Evolutionary conservation across 2,797 vertebrate species (phyloP).

Genomic region (Streptopelia turtur): DNA sequence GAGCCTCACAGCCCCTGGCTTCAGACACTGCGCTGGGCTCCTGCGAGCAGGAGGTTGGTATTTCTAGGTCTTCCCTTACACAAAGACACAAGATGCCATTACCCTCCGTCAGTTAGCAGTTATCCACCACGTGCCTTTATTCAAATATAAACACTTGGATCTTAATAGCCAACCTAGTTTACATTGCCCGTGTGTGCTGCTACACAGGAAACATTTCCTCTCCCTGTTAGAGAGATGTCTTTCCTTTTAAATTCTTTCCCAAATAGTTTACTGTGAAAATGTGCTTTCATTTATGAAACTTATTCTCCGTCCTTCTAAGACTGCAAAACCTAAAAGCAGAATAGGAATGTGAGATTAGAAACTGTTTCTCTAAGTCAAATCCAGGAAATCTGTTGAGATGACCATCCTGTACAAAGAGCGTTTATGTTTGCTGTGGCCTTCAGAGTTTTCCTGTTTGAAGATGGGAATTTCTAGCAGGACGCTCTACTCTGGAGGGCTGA

Average conservation of each 20-base stretch:
- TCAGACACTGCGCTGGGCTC: neutral
- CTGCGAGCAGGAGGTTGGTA: neutral
- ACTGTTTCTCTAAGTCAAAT: neutral
- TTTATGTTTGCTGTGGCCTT: neutral
- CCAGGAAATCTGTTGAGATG: neutral
- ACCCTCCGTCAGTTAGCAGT: neutral
- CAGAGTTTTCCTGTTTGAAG: neutral
- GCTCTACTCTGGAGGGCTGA: neutral
- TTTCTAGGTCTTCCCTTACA: neutral
- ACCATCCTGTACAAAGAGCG: neutral
- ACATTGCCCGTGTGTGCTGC: neutral
- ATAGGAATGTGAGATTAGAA: neutral
- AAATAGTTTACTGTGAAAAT: neutral
- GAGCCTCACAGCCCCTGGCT: too few species aligned
- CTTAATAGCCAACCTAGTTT: neutral
- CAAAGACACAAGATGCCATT: neutral
- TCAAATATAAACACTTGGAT: neutral
- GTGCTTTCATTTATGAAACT: neutral
- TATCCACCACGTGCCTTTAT: fast-evolving
- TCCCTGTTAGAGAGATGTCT: neutral
- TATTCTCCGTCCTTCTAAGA: neutral
- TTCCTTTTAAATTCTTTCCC: neutral
- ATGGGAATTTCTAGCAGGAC: neutral
- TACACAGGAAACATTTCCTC: neutral
- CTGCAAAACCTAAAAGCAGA: neutral